phyloP scores from a whole-genome alignment of 2,113 vertebrate genomes.

The Pterocles burchelli region DNA sequence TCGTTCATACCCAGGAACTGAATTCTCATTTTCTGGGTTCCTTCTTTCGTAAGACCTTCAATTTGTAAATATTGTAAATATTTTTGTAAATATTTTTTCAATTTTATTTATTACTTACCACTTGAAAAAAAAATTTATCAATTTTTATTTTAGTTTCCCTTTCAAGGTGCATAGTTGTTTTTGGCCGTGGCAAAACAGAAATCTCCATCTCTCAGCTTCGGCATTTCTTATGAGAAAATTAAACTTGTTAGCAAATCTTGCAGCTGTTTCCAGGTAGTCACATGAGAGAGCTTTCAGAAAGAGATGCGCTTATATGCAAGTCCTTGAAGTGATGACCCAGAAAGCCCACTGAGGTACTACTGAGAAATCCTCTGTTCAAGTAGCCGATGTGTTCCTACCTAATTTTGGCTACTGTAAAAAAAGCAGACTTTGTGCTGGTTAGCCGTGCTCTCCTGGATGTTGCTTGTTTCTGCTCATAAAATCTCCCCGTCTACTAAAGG shows the following conservation, averaged over 20 bases:
- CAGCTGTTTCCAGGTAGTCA: neutral
- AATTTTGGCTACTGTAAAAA: neutral
- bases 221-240: neutral
- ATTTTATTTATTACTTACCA: neutral
- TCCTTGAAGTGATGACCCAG: neutral
- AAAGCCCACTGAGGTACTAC: neutral
- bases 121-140: neutral
- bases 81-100: neutral
- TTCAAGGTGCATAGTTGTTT: neutral
- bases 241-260: neutral
- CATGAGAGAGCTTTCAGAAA: neutral
- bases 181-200: neutral
- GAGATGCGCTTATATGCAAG: neutral
- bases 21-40: neutral
- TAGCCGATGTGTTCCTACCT: accelerated
- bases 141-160: neutral
- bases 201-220: neutral
- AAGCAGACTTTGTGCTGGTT: neutral
- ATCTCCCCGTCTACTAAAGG: neutral
- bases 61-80: neutral
- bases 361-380: neutral
- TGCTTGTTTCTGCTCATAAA: neutral
- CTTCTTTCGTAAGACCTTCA: neutral
- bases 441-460: neutral
- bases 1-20: neutral